These are phyloP conservation scores for Vireo altiloquus DNA, from an alignment of 2,113 vertebrate genomes.

Conservation along the genomic window DNA sequence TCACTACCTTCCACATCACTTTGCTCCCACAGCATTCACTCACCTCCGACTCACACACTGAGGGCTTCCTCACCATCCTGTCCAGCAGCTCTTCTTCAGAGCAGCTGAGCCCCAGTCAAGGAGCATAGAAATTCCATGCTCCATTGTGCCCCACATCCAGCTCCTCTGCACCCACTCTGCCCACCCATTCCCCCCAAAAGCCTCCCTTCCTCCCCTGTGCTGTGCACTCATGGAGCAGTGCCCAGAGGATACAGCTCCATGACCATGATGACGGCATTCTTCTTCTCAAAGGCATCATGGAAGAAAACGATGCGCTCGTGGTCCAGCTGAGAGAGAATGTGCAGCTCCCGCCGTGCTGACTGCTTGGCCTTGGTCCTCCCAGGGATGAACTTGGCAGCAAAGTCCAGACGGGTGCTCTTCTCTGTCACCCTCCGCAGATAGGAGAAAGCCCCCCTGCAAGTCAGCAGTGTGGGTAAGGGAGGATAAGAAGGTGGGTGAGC, in stretches of 20 bases:
- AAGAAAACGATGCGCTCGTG: constrained; percentile 90
- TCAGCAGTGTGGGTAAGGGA: not conserved
- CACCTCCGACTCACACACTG: constrained; percentile 90
- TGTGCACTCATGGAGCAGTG: accelerated
- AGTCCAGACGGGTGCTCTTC: constrained; percentile 83
- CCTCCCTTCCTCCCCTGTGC: not conserved
- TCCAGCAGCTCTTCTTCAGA: constrained; percentile 90
- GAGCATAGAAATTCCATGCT: constrained; percentile 3
- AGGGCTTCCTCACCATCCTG: constrained; percentile 84
- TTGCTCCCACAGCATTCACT: constrained; percentile 33
- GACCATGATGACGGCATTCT: constrained; percentile 86
- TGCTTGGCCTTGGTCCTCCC: constrained; percentile 87
- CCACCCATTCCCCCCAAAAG: not conserved
- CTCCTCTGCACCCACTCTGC: accelerated
- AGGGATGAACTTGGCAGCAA: constrained; percentile 92
- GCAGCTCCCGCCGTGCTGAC: constrained; percentile 84
- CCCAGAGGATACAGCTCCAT: constrained; percentile 90
- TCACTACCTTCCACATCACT: not conserved
- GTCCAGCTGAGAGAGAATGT: constrained; percentile 87
- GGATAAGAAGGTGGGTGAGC: not conserved
- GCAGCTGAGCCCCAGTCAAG: constrained; percentile 80
- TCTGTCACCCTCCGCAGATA: constrained; percentile 91
- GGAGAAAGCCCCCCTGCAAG: constrained; percentile 91
- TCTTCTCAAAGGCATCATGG: constrained; percentile 95
- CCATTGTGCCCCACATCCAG: not conserved